Evolutionary conservation across 2,113 vertebrate genomes (phyloP).

Genomic region (Rallus limicola): DNA sequence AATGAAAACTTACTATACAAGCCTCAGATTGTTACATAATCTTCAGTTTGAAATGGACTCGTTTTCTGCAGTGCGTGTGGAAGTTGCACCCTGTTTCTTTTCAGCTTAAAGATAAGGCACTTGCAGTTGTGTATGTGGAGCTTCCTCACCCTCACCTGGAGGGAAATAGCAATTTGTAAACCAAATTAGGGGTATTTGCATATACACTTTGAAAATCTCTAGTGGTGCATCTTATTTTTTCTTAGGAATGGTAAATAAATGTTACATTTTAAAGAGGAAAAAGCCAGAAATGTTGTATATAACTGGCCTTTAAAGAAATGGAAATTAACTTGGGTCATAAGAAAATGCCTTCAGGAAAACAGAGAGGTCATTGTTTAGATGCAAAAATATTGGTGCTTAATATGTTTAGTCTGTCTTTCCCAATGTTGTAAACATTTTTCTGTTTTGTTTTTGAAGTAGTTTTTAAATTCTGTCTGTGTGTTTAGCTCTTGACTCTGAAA

Average conservation of each 20-base stretch:
- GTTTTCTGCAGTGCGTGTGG: not conserved
- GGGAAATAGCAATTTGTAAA: not conserved
- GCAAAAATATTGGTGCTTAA: not conserved
- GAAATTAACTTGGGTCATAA: not conserved
- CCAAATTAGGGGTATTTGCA: not conserved
- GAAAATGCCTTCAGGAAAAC: not conserved
- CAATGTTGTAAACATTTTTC: not conserved
- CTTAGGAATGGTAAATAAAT: not conserved
- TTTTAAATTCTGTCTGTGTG: not conserved
- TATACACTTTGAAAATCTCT: not conserved
- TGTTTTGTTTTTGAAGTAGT: not conserved
- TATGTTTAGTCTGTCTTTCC: conserved; percentile 26
- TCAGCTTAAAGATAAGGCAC: not conserved
- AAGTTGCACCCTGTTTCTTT: not conserved
- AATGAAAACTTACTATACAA: not conserved
- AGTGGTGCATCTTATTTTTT: not conserved
- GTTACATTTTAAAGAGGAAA: accelerated
- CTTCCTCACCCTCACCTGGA: not conserved
- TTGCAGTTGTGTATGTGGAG: not conserved
- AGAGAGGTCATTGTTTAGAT: conserved; percentile 9
- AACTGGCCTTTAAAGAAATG: not conserved
- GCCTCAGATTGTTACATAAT: not conserved
- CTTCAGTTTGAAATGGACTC: not conserved
- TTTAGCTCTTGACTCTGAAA: not conserved
- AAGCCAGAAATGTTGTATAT: not conserved